A percentile compares a stretch with the other conserved stretches of the same genome.
Evolutionary conservation across 2,113 vertebrate genomes (phyloP).

Genomic region (Ciconia maguari): DNA sequence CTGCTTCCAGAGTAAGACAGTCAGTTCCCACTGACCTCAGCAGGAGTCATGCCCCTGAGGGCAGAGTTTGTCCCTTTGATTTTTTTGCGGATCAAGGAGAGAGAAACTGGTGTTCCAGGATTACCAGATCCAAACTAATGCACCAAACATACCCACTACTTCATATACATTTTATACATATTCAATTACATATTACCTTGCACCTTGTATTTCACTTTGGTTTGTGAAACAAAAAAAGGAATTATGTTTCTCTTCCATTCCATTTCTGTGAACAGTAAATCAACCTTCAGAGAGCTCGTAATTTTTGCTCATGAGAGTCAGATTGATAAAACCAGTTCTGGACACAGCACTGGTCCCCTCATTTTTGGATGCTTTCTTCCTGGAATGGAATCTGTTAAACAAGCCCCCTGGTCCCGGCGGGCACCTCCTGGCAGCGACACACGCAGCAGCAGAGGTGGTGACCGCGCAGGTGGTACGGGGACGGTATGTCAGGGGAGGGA

Average conservation of each 20-base stretch:
- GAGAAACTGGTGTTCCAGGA: neutral
- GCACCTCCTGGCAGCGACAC: neutral
- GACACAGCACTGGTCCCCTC: neutral
- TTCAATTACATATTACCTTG: neutral
- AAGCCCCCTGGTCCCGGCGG: accelerated
- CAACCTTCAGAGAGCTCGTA: neutral
- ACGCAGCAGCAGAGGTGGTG: neutral
- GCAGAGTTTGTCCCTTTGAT: neutral
- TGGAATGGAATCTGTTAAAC: neutral
- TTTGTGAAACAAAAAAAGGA: neutral
- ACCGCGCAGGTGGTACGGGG: accelerated
- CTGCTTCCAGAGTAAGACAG: neutral
- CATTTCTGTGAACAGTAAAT: neutral
- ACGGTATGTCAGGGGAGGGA: neutral
- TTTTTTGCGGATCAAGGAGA: neutral
- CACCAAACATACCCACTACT: neutral
- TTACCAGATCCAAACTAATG: neutral
- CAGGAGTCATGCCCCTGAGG: neutral
- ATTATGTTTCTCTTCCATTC: neutral
- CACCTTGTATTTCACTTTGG: neutral
- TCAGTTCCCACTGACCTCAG: neutral
- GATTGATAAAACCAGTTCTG: neutral
- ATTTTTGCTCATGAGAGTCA: neutral
- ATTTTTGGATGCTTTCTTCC: neutral
- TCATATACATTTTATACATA: neutral